These are phyloP conservation scores for Dione vanillae DNA, from an alignment of 2,888 invertebrate genomes.

Conservation along the genomic window DNA sequence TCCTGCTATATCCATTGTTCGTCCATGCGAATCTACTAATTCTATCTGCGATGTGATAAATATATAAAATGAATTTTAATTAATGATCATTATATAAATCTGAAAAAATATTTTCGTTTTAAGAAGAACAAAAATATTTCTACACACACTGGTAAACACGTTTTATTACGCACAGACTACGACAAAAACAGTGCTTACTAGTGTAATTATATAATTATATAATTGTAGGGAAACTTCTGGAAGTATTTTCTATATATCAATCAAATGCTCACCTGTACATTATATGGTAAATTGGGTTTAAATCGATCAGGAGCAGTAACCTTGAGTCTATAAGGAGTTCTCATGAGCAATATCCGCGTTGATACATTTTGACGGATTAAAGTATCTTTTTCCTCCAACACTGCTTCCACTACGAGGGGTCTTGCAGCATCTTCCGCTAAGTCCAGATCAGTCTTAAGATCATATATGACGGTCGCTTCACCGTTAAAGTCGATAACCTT, in stretches of 20 bases:
- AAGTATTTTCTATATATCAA: not conserved
- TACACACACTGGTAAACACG: no score
- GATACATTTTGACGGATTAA: constrained; percentile 92
- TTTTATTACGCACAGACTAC: no score
- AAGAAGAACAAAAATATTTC: no score
- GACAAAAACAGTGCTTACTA: no score
- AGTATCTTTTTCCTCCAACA: constrained; percentile 95
- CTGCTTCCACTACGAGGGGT: constrained; percentile 93
- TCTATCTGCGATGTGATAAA: constrained; percentile 61
- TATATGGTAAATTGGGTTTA: constrained; percentile 94
- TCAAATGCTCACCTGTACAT: constrained; percentile 87
- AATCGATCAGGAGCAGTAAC: constrained; percentile 93
- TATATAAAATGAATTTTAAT: no score
- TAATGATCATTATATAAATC: no score
- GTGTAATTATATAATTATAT: no score
- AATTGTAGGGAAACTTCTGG: no score
- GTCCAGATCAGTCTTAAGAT: constrained; percentile 89
- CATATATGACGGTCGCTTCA: constrained; percentile 88
- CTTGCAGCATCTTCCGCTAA: constrained; percentile 91
- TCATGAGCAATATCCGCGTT: constrained; percentile 85
- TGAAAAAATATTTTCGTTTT: no score
- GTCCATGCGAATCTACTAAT: constrained; percentile 69
- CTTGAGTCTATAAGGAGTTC: constrained; percentile 86
- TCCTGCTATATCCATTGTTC: constrained; percentile 62
- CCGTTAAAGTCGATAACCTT: constrained; percentile 88